Evolutionary conservation across 2,797 vertebrate genomes (phyloP).

Genomic region (Darevskia nairensis): DNA sequence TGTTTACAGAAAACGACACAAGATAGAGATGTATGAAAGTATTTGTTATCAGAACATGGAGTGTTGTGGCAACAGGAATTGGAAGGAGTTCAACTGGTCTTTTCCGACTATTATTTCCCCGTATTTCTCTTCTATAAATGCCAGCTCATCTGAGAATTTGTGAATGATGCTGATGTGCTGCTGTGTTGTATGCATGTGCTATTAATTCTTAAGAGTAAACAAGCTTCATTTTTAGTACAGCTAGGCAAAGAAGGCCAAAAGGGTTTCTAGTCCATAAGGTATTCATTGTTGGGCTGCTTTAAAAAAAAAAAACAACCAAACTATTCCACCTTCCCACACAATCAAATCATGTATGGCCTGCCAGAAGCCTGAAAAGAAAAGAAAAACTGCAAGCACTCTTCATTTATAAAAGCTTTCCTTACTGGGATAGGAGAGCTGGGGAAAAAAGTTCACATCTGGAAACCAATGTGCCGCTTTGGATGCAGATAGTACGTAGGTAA

Average conservation of each 20-base stretch:
- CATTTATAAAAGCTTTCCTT: neutral
- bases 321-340: neutral
- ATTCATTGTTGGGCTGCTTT: neutral
- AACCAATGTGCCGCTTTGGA: too few species aligned
- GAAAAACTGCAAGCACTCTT: neutral
- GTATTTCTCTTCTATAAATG: neutral
- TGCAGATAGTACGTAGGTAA: too few species aligned
- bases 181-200: neutral
- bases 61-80: neutral
- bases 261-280: neutral
- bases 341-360: neutral
- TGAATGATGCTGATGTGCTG: neutral
- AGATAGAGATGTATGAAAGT: neutral
- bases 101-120: neutral
- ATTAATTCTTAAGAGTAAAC: neutral
- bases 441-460: too few species aligned
- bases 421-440: too few species aligned
- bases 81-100: neutral
- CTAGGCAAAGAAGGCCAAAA: neutral
- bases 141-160: neutral
- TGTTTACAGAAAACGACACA: constrained; percentile 4
- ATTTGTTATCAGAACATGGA: neutral
- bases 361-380: neutral
- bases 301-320: too few species aligned
- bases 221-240: neutral